A percentile compares a stretch with the other conserved stretches of the same genome.
Evolutionary conservation across 1,140 invertebrate genomes (phyloP).

Genomic region (Zaprionus gabonicus): DNA sequence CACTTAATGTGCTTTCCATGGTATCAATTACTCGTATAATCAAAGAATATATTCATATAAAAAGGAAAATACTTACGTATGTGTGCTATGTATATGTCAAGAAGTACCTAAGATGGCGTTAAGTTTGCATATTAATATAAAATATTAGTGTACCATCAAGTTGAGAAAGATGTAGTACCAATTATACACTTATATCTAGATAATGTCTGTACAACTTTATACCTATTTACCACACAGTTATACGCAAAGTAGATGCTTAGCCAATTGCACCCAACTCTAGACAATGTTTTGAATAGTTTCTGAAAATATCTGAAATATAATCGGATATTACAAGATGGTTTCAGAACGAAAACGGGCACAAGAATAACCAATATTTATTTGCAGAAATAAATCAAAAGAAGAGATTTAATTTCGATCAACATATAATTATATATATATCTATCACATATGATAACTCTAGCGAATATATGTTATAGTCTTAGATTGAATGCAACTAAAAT

Average conservation of each 20-base stretch:
- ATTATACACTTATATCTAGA: not conserved
- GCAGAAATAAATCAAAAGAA: slow-evolving; percentile 11
- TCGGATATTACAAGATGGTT: slow-evolving; percentile 23
- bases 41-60: slow-evolving; percentile 33
- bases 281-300: slow-evolving; percentile 6
- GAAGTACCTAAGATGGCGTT: slow-evolving; percentile 59
- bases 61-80: slow-evolving; percentile 32
- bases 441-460: slow-evolving; percentile 1
- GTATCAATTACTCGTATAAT: slow-evolving; percentile 61
- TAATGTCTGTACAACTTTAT: not conserved
- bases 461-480: slow-evolving; percentile 10
- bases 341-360: slow-evolving; percentile 27
- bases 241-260: slow-evolving; percentile 10
- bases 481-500: slow-evolving; percentile 10
- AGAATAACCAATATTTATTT: slow-evolving; percentile 5
- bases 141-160: not conserved
- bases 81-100: slow-evolving; percentile 51
- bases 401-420: slow-evolving; percentile 1
- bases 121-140: not conserved
- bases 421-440: slow-evolving; percentile 12
- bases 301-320: not conserved
- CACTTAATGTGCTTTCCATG: slow-evolving; percentile 60
- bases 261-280: slow-evolving; percentile 12
- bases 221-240: slow-evolving; percentile 2
- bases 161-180: not conserved